phyloP scores from a whole-genome alignment of 2,113 vertebrate species.

The Amblyornis subalaris region DNA sequence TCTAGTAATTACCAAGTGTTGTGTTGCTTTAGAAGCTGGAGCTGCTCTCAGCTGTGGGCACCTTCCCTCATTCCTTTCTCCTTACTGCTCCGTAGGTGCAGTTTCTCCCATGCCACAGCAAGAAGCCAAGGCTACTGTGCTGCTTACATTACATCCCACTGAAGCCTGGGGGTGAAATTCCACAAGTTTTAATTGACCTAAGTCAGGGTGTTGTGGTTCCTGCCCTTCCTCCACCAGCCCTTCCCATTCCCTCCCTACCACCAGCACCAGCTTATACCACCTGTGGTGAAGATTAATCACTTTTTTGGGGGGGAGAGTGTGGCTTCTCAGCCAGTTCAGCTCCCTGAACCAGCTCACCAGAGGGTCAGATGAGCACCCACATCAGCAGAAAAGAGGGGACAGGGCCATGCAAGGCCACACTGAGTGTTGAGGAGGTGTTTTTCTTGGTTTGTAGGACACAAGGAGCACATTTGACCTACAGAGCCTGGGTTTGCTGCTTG shows the following conservation, averaged over 20 bases:
- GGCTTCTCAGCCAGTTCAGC: slow-evolving; percentile 4
- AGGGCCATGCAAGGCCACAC: not conserved
- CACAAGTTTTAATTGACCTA: slow-evolving; percentile 29
- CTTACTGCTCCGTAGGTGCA: not conserved
- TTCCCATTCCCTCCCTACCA: not conserved
- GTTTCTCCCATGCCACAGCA: not conserved
- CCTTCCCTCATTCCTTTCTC: slow-evolving; percentile 58
- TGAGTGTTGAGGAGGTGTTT: not conserved
- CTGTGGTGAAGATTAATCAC: not conserved
- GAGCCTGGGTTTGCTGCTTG: not conserved
- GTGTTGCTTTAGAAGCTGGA: slow-evolving; percentile 15
- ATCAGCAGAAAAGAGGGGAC: not conserved
- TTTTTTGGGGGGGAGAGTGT: not conserved
- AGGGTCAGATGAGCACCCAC: not conserved
- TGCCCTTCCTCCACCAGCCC: slow-evolving; percentile 20
- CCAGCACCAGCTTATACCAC: not conserved
- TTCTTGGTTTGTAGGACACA: not conserved
- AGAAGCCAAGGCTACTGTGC: not conserved
- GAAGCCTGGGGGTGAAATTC: slow-evolving; percentile 38
- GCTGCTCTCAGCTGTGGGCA: not conserved
- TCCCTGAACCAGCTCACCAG: slow-evolving; percentile 12
- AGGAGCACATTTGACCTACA: not conserved
- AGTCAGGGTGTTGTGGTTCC: slow-evolving; percentile 19
- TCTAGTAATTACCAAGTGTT: slow-evolving; percentile 20
- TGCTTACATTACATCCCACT: slow-evolving; percentile 13